Percentiles rank a stretch among this genome's conserved stretches.
These are phyloP conservation scores for Boleophthalmus pectinirostris DNA, from an alignment of 2,113 vertebrate species.

Conservation along the genomic window DNA sequence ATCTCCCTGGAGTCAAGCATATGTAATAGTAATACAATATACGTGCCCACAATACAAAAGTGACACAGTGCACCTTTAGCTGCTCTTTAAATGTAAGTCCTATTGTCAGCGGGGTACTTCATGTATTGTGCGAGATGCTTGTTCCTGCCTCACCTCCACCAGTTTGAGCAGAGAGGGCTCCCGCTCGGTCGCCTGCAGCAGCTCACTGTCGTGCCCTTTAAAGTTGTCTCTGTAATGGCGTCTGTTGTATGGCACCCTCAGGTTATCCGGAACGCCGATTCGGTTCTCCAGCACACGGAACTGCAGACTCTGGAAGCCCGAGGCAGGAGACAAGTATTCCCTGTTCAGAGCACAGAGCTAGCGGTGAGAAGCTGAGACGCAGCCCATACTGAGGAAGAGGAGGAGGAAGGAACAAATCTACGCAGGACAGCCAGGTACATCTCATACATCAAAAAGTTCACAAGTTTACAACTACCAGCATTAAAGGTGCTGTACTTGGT, in stretches of 20 bases:
- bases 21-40: too few species aligned
- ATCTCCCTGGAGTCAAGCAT: neutral
- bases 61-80: neutral
- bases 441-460: slow-evolving; percentile 98
- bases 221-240: slow-evolving; percentile 93
- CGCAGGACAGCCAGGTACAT: slow-evolving; percentile 12
- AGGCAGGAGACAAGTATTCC: slow-evolving; percentile 88
- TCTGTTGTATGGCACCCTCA: slow-evolving; percentile 92
- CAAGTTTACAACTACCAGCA: too few species aligned
- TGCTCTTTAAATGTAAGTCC: neutral
- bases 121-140: neutral
- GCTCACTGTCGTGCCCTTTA: slow-evolving; percentile 82
- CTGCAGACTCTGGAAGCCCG: slow-evolving; percentile 96
- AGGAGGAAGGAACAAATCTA: neutral
- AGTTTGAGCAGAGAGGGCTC: slow-evolving; percentile 87
- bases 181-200: slow-evolving; percentile 83
- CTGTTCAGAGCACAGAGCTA: slow-evolving; percentile 65
- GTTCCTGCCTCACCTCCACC: slow-evolving; percentile 82
- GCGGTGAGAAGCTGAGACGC: neutral
- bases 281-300: slow-evolving; percentile 95
- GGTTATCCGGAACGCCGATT: slow-evolving; percentile 88
- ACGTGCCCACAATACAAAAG: too few species aligned
- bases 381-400: neutral
- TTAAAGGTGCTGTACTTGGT: too few species aligned
- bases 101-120: neutral